Evolutionary conservation across 1,140 invertebrate species (phyloP).

Genomic region (Lasioglossum baleicum): DNA sequence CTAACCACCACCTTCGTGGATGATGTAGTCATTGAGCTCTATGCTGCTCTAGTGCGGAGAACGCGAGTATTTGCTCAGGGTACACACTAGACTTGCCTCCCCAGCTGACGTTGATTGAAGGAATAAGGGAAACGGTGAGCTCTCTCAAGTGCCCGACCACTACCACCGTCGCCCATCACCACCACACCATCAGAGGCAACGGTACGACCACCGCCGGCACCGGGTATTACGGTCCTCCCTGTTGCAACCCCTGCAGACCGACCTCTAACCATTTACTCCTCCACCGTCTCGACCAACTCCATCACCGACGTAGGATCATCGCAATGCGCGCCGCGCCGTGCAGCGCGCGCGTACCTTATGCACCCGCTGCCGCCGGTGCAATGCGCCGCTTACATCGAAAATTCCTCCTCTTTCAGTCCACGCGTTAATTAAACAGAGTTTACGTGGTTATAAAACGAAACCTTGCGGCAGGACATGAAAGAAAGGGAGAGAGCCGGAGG

Average conservation of each 20-base stretch:
- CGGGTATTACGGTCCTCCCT: slow-evolving; percentile 55
- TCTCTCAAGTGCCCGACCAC: slow-evolving; percentile 67
- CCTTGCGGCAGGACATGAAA: slow-evolving; percentile 49
- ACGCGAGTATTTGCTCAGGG: slow-evolving; percentile 78
- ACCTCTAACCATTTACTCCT: slow-evolving; percentile 53
- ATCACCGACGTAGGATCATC: slow-evolving; percentile 64
- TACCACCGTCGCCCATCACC: slow-evolving; percentile 32
- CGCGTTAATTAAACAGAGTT: slow-evolving; percentile 64
- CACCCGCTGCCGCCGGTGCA: slow-evolving; percentile 37
- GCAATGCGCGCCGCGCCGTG: slow-evolving; percentile 15
- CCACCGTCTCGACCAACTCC: slow-evolving; percentile 63
- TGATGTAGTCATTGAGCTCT: slow-evolving; percentile 78
- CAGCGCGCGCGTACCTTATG: slow-evolving; percentile 43
- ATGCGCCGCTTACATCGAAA: slow-evolving; percentile 60
- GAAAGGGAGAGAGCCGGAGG: slow-evolving; percentile 25
- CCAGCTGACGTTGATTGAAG: slow-evolving; percentile 80
- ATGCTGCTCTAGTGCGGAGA: slow-evolving; percentile 73
- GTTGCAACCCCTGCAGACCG: slow-evolving; percentile 62
- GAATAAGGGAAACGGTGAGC: slow-evolving; percentile 79
- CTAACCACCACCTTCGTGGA: slow-evolving; percentile 70
- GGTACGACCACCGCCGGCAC: slow-evolving; percentile 38
- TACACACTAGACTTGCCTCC: slow-evolving; percentile 79
- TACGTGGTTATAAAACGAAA: slow-evolving; percentile 47
- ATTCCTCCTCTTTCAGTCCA: slow-evolving; percentile 59
- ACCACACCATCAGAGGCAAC: slow-evolving; percentile 32